Evolutionary conservation across 64 coral and sea anemone species (phyloP).

Genomic region (Porites australiensis): DNA sequence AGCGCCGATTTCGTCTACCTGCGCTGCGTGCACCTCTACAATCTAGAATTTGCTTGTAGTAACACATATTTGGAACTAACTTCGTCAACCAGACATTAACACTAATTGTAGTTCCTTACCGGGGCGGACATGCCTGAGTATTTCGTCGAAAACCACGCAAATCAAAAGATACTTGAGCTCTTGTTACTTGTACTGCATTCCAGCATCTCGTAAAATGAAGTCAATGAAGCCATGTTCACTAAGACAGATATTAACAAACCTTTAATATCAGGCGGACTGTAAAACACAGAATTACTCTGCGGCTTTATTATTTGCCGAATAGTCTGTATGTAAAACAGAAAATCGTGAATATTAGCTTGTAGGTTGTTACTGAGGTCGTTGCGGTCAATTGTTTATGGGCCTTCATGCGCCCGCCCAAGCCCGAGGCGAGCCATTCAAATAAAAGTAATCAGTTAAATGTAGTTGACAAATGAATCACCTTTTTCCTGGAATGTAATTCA

Average conservation of each 20-base stretch:
- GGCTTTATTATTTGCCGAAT: neutral
- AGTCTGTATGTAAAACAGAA: too few relatives aligned
- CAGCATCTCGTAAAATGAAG: neutral
- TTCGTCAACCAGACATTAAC: neutral
- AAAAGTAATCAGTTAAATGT: too few relatives aligned
- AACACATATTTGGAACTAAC: neutral
- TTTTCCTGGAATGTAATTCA: constrained; percentile 9
- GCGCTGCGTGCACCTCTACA: neutral
- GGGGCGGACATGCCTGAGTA: constrained; percentile 31
- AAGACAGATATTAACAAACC: neutral
- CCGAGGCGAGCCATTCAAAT: too few relatives aligned
- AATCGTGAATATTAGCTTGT: neutral
- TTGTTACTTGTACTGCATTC: neutral
- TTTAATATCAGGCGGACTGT: neutral
- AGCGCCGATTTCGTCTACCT: too few relatives aligned
- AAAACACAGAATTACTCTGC: neutral
- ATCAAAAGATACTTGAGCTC: neutral
- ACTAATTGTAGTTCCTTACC: neutral
- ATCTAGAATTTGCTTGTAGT: neutral
- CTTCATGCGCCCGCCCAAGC: neutral
- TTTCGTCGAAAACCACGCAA: neutral
- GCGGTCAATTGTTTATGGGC: constrained; percentile 3
- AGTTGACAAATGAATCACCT: constrained; percentile 13
- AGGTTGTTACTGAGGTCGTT: neutral
- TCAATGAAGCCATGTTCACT: neutral